Percentiles rank a stretch among this genome's conserved stretches.
Conservation (phyloP, 2,888 invertebrate species). For the Pocota personata region DNA sequence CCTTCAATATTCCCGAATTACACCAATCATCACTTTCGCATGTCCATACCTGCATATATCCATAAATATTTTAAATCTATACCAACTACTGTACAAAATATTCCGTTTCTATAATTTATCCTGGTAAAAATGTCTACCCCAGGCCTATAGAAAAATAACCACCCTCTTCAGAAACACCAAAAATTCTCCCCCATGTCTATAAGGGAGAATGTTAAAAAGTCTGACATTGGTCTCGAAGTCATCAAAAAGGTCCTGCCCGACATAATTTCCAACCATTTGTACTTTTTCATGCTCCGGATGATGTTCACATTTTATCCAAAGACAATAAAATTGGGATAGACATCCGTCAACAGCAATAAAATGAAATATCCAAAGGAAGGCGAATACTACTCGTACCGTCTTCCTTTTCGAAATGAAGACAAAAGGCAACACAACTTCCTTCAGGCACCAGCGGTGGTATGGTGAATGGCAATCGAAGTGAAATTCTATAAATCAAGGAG, state of each 20-base stretch:
- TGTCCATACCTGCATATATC: too few species aligned
- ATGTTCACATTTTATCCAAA: not conserved
- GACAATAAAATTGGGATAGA: not conserved
- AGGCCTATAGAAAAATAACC: not conserved
- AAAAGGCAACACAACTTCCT: not conserved
- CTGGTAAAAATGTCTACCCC: too few species aligned
- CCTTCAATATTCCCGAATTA: too few species aligned
- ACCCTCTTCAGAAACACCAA: not conserved
- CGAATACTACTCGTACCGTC: not conserved
- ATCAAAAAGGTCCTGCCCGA: not conserved
- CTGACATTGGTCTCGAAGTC: not conserved
- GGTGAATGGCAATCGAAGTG: not conserved
- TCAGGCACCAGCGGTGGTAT: not conserved
- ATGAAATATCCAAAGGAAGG: not conserved
- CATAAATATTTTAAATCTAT: too few species aligned
- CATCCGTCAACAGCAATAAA: not conserved
- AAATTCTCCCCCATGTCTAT: not conserved
- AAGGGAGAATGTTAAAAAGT: not conserved
- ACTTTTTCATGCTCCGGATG: not conserved
- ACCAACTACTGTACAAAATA: too few species aligned
- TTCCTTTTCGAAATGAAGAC: not conserved
- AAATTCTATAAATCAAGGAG: slow-evolving; percentile 21
- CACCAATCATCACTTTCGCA: too few species aligned
- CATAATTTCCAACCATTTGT: not conserved
- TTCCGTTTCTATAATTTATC: too few species aligned